Conservation (phyloP, 2,113 vertebrate species). For the Cyprinus carpio region DNA sequence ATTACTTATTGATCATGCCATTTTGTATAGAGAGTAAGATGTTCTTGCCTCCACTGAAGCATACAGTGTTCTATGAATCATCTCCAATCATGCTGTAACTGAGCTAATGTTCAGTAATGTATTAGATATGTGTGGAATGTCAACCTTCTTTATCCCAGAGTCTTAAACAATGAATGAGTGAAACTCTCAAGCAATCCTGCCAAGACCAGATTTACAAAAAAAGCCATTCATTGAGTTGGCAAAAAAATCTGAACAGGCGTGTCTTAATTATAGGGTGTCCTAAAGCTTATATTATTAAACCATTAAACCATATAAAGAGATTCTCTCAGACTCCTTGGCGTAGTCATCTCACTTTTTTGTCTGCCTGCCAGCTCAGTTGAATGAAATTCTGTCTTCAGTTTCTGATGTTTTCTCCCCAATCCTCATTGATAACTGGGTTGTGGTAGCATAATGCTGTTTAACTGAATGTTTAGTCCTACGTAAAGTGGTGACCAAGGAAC, state of each 20-base stretch:
- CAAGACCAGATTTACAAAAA: slow-evolving; percentile 18
- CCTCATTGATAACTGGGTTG: too few relatives aligned
- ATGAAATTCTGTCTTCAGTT: not conserved
- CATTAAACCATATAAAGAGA: not conserved
- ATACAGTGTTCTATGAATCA: not conserved
- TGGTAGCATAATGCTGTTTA: not conserved
- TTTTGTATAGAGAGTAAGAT: not conserved
- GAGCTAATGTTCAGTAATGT: slow-evolving; percentile 23
- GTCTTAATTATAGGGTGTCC: slow-evolving; percentile 8
- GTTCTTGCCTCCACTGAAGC: not conserved
- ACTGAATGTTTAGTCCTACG: not conserved
- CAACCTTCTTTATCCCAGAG: slow-evolving; percentile 20
- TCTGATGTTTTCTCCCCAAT: not conserved
- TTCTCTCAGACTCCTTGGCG: not conserved
- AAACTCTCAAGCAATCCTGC: slow-evolving; percentile 18
- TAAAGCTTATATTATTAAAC: not conserved
- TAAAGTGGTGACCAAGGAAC: not conserved
- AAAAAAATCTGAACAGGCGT: not conserved
- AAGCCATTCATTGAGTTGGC: not conserved
- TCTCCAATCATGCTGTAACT: not conserved
- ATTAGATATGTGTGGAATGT: slow-evolving; percentile 32
- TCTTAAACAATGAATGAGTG: not conserved
- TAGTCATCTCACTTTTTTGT: not conserved
- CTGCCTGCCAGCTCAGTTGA: not conserved
- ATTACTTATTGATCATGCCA: not conserved